Evolutionary conservation across 2,797 vertebrate species (phyloP), one percentile per base, ranked within the genome.

Genomic region (Delichon dasypus): DNA sequence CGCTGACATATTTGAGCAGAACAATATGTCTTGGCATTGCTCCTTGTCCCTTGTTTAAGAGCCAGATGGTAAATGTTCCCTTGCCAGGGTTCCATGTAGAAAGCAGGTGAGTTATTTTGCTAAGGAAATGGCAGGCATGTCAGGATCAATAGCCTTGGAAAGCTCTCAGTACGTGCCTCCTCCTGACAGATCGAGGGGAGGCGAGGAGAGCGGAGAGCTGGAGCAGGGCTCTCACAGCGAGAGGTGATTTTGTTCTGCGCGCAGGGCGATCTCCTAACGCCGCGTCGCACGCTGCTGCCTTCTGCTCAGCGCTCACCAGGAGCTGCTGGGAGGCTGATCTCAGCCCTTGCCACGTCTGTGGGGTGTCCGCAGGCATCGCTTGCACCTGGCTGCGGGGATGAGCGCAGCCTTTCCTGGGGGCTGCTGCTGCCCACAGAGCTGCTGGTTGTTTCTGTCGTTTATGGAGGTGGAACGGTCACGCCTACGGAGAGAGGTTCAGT

Each of bases 11-110:
- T 92, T 76, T 94, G 94, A 96, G 47, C 72, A 96, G 67, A 94
- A 91, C 82, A 97, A 70, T 95, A 96, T 93, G 80, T 89, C 89
- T 95, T 96, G 90, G 90, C 86, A 88, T 88, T 42, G 83, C 90
- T 95, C 74, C 75, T 95, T 97, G 94, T 94, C 92, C 67, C 75
- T 91, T 91, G 70, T 89, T 91, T 75, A 81, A 92, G 94, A 95
- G 87, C 34, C 93, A 96, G 90, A 95, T 93, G 90, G 91, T 95
- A 89, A 94, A 90, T 70, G 72, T 76, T 91, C 71, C 91, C 58
- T 89, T 89, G 80, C 85, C 78, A 85, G 85, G 66, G 71, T 58
- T 75, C 75, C 66, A 26, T 55, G 78, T 50, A 79, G 81, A 68
- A 65, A 93, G 70, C 42, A 91, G 83, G 79, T 34, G 38, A 88